Base-by-base conservation (phyloP, 2,797 vertebrate species). In the Characodon lateralis region DNA sequence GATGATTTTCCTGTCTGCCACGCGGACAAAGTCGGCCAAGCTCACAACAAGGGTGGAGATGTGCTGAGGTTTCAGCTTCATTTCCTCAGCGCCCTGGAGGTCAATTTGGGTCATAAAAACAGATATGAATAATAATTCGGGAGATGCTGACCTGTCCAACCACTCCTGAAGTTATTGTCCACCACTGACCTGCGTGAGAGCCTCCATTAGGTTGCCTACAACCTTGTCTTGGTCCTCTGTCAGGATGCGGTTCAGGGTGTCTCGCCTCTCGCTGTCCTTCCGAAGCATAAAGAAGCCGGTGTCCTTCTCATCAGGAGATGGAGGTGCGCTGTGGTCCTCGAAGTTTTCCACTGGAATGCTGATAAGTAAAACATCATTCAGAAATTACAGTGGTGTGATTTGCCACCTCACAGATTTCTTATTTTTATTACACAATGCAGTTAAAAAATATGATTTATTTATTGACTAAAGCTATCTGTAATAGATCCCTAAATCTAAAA, bases 261-360 rank as follows among this genome's bases (percentile, higher is more conserved):
- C 97, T 88, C 98, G 96, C 76, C 98, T 94, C 87, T 99, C 98
- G 41, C 98, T 99, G 89, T 99, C 98, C 80, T 99, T 99, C 78
- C 96, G 96, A 71, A 99, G 94, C 97, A 99, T 96, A 73, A 99
- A 99, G 94, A 99, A 99, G 0, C 98, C 98, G 0, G 98, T 95
- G 78, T 99, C 98, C 80, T 98, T 98, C 88, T 99, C 98, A 87
- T 99, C 98, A 0, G 98, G 98, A 68, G 98, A 99, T 0, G 98
- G 98, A 2, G 98, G 98, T 0, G 98, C 98, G 8, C 98, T 99
- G 93, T 99, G 98, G 90, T 99, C 98, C 88, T 99, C 98, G 77
- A 99, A 99, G 89, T 99, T 97, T 92, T 99, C 98, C 89, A 99
- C 98, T 8, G 98, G 98, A 81, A 99, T 99, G 89, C 98, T 99